Evolutionary conservation across 2,113 vertebrate genomes (phyloP).

Genomic region (Okapia johnstoni): DNA sequence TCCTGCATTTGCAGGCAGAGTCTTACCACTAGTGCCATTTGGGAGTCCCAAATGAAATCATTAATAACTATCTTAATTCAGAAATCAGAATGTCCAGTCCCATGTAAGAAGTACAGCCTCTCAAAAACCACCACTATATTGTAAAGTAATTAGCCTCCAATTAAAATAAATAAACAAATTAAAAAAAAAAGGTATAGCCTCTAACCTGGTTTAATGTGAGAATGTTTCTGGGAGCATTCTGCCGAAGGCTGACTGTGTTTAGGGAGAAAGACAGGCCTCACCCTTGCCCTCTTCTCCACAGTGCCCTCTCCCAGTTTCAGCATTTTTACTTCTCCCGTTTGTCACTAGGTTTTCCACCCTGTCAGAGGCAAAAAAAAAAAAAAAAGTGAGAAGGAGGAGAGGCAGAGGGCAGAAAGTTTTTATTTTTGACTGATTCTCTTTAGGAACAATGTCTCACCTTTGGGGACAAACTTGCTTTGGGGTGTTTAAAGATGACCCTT

Average conservation of each 20-base stretch:
- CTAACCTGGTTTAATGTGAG: neutral
- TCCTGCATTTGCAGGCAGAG: neutral
- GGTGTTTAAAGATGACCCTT: neutral
- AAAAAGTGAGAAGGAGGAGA: neutral
- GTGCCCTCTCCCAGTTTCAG: neutral
- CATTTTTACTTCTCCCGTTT: neutral
- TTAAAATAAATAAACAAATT: neutral
- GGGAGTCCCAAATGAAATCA: neutral
- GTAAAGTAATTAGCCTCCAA: neutral
- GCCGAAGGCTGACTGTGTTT: neutral
- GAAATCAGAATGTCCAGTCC: neutral
- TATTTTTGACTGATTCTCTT: neutral
- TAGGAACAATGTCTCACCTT: neutral
- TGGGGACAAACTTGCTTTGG: neutral
- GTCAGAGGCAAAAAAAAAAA: neutral
- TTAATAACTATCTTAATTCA: neutral
- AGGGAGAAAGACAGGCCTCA: neutral
- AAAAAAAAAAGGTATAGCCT: neutral
- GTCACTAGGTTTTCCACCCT: neutral
- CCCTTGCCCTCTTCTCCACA: rapidly evolving
- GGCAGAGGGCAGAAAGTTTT: neutral
- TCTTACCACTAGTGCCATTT: neutral
- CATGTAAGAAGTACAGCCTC: neutral
- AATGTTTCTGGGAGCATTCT: neutral
- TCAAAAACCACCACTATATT: neutral